Percentiles rank a stretch among this genome's conserved stretches.
phyloP scores from a whole-genome alignment of 2,888 invertebrate species.

The Folsomia manolachei region DNA sequence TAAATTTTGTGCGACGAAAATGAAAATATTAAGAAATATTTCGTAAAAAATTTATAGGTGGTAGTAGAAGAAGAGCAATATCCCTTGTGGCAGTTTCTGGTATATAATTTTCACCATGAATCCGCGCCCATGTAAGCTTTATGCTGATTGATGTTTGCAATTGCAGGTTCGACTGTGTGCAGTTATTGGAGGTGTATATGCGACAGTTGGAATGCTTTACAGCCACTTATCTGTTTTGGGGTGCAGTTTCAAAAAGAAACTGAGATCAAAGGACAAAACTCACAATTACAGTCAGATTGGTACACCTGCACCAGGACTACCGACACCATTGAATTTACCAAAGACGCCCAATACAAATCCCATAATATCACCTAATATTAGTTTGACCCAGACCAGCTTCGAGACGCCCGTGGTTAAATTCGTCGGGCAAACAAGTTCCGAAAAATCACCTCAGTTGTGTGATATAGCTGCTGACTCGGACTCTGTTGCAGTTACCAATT shows the following conservation, averaged over 20 bases:
- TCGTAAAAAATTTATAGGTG: constrained; percentile 30
- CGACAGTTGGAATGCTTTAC: constrained; percentile 59
- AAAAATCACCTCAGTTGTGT: constrained; percentile 2
- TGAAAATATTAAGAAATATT: background rate
- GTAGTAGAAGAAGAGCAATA: constrained; percentile 73
- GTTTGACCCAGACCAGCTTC: constrained; percentile 4
- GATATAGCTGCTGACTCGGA: constrained; percentile 18
- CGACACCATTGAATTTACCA: background rate
- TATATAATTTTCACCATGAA: background rate
- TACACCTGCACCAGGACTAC: background rate
- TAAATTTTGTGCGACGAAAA: background rate
- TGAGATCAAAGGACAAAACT: constrained; percentile 5
- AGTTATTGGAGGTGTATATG: constrained; percentile 87
- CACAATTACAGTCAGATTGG: constrained; percentile 6
- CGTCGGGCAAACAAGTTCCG: constrained; percentile 6
- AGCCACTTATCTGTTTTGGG: constrained; percentile 41
- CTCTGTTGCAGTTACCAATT: background rate
- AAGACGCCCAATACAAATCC: background rate
- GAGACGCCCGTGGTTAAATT: constrained; percentile 28
- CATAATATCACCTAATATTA: background rate
- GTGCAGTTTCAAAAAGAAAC: constrained; percentile 22
- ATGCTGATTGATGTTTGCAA: background rate
- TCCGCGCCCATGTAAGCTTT: too few species aligned
- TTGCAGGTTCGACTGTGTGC: constrained; percentile 78
- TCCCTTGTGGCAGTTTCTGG: constrained; percentile 70